Base-by-base conservation (phyloP, 2,888 invertebrate species). In the Oscheius sp. region DNA sequence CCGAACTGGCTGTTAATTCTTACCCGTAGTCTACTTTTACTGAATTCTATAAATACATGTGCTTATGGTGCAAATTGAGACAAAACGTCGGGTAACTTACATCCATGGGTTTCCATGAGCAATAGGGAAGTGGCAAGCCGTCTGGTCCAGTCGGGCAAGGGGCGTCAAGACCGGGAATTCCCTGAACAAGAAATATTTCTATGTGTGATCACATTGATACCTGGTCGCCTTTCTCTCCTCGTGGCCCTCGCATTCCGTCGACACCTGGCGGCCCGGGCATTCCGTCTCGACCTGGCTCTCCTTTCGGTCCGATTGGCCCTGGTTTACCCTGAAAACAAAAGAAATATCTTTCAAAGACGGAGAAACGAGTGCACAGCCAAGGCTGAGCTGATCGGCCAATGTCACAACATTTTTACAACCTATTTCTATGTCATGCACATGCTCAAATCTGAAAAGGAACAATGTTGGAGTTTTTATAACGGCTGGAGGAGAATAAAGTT, bases 141-240 rank as follows among this genome's bases (percentile, higher is more conserved):
- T 98, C 96, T 66, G 93, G 93, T 73, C 96, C 98, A 74, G 96
- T 91, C 80, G 98, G 98, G 91, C 98, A 98, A n/a, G 97, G 97
- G 56, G 98, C 98, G 91, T 98, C 97, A 86, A 98, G 91, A 46
- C 97, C 97, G 45, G 96, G 97, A 82, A 96, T 95, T 84, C 97
- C 97, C 91, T n/a, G n/a, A n/a, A n/a, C n/a, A n/a, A n/a, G n/a
- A n/a, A n/a, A n/a, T n/a, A n/a, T n/a, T n/a, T n/a, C n/a, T n/a
- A n/a, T n/a, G n/a, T n/a, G n/a, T n/a, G n/a, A n/a, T n/a, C n/a
- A n/a, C n/a, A n/a, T n/a, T n/a, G n/a, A n/a, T n/a, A n/a, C n/a
- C n/a, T 84, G 84, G 59, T 84, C 84, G 12, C 85, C 84, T 46
- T 84, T 70, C 29, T 71, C 75, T 29, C 77, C 77, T 3, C 55